phyloP scores from a whole-genome alignment of 2,888 invertebrate species.

The Dryococelus australis region DNA sequence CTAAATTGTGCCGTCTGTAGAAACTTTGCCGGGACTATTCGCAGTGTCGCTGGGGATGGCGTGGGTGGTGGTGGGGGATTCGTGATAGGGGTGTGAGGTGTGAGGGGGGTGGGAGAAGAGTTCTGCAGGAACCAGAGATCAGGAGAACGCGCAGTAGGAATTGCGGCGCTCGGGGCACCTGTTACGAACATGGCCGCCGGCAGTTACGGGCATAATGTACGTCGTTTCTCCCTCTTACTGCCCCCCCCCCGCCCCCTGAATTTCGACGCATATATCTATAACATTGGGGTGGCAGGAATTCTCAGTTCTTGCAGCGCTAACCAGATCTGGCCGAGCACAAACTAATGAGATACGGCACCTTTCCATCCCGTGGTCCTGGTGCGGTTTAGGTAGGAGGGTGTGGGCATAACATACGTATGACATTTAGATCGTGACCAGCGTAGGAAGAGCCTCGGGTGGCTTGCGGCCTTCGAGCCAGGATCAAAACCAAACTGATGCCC shows the following conservation, averaged over 20 bases:
- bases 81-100: neutral
- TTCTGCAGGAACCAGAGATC: conserved; percentile 6
- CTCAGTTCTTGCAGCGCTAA: neutral
- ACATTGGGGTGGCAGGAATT: too few relatives aligned
- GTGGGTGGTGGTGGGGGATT: neutral
- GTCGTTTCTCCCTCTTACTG: neutral
- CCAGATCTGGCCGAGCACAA: neutral
- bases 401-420: too few relatives aligned
- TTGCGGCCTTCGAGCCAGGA: neutral
- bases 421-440: neutral
- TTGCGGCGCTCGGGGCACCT: neutral
- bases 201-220: neutral
- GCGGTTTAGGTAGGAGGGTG: neutral
- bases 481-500: too few relatives aligned
- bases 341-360: neutral
- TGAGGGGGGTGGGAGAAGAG: neutral
- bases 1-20: neutral
- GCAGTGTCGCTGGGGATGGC: neutral
- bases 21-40: conserved; percentile 16
- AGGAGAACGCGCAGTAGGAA: neutral
- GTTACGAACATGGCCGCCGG: conserved; percentile 16
- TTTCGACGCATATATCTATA: neutral
- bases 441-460: neutral
- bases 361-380: neutral
- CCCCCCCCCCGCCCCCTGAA: neutral